phyloP scores from a whole-genome alignment of 23 tunicate species.

The Clavelina lepadiformis region DNA sequence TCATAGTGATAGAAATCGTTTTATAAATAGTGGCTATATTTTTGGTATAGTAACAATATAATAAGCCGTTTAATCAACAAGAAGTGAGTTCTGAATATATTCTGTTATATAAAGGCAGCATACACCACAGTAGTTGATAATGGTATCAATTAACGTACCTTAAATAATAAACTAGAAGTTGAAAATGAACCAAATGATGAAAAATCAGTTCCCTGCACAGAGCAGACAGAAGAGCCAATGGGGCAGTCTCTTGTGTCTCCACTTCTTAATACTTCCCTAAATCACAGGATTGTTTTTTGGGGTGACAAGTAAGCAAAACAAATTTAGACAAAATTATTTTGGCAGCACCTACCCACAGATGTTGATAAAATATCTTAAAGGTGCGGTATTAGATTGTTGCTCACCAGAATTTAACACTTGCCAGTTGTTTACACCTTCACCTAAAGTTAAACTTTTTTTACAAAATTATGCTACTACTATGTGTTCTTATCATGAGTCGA shows the following conservation, averaged over 20 bases:
- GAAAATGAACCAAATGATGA: slow-evolving; percentile 33
- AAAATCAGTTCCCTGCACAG: not conserved
- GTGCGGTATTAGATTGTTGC: not conserved
- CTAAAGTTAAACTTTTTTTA: too few species aligned
- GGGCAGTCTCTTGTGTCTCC: slow-evolving; percentile 8
- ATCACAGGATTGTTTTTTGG: not conserved
- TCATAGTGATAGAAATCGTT: too few species aligned
- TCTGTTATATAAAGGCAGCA: not conserved
- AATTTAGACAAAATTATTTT: too few species aligned
- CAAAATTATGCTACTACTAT: too few species aligned
- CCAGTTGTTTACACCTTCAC: slow-evolving; percentile 31
- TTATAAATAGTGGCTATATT: too few species aligned
- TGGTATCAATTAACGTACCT: slow-evolving; percentile 10
- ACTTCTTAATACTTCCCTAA: slow-evolving; percentile 20
- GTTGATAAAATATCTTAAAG: slow-evolving; percentile 52
- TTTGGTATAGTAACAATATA: too few species aligned
- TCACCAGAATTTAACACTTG: slow-evolving; percentile 18
- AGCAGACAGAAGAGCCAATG: slow-evolving; percentile 37
- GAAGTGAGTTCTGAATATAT: too few species aligned
- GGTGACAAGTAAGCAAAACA: too few species aligned
- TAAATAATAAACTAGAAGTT: slow-evolving; percentile 7
- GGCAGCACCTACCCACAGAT: slow-evolving; percentile 36
- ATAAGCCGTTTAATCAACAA: too few species aligned
- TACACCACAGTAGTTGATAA: not conserved
- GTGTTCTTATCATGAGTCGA: not conserved